These are phyloP conservation scores for Tineola bisselliella DNA, from an alignment of 2,888 invertebrate genomes.

Conservation along the genomic window DNA sequence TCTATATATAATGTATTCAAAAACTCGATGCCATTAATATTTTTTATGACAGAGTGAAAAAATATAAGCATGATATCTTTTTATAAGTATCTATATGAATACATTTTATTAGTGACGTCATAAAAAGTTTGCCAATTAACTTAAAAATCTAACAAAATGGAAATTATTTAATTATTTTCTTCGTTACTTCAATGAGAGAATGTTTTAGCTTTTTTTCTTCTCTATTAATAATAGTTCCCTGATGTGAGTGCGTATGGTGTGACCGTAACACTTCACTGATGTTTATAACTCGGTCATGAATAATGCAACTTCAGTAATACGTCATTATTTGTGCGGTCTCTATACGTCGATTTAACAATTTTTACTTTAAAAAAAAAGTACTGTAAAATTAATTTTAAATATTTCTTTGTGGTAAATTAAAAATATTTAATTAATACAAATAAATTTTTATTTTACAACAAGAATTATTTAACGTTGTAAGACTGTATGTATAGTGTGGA, in stretches of 20 bases:
- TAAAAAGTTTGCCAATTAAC: not conserved
- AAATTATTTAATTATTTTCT: not conserved
- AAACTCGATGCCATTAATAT: too few species aligned
- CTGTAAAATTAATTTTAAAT: too few species aligned
- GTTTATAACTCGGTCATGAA: slow-evolving; percentile 15
- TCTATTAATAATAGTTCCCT: not conserved
- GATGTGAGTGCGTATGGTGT: slow-evolving; percentile 23
- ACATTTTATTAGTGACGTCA: too few species aligned
- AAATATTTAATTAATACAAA: too few species aligned
- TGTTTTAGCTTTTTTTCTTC: not conserved
- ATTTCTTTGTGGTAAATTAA: too few species aligned
- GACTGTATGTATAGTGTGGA: slow-evolving; percentile 19
- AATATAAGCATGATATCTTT: too few species aligned
- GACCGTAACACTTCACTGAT: slow-evolving; percentile 29
- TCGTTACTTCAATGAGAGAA: not conserved
- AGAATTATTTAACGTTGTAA: slow-evolving; percentile 21
- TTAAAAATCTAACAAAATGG: too few species aligned
- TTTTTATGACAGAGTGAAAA: too few species aligned
- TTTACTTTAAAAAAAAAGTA: too few species aligned
- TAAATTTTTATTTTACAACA: not conserved
- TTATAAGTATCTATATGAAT: too few species aligned
- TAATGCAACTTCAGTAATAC: slow-evolving; percentile 16
- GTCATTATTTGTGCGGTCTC: slow-evolving; percentile 16
- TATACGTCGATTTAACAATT: slow-evolving; percentile 16
- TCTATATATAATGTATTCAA: not conserved